These are phyloP conservation scores for Pantelozetes paolii DNA, from an alignment of 2,888 invertebrate genomes.

Conservation along the genomic window DNA sequence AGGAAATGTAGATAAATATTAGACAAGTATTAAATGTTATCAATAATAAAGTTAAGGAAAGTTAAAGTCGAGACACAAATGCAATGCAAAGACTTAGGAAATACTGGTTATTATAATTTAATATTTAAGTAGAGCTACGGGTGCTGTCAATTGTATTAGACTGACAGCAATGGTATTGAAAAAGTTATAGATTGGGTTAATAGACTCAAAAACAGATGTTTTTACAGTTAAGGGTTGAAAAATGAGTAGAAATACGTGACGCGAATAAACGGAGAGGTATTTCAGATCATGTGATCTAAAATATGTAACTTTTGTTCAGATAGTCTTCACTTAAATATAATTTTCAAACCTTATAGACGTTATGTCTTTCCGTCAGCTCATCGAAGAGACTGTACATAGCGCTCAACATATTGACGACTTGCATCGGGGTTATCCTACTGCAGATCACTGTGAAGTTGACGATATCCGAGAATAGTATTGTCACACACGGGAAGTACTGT, in stretches of 20 bases:
- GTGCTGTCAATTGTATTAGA: neutral
- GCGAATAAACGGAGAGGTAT: neutral
- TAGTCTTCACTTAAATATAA: neutral
- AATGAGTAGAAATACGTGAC: too few relatives aligned
- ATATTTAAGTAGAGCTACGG: too few relatives aligned
- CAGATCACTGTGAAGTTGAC: conserved; percentile 97
- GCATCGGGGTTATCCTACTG: conserved; percentile 90
- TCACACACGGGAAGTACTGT: conserved; percentile 93
- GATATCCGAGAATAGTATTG: conserved; percentile 94
- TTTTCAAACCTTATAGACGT: conserved; percentile 78
- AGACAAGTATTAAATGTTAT: too few relatives aligned
- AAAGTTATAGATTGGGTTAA: neutral
- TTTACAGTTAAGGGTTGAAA: too few relatives aligned
- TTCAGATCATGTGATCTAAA: neutral
- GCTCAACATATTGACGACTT: conserved; percentile 95
- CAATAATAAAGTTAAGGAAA: too few relatives aligned
- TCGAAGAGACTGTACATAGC: conserved; percentile 96
- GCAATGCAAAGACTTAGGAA: too few relatives aligned
- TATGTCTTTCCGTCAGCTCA: conserved; percentile 81
- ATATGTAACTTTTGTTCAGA: neutral
- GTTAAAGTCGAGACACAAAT: too few relatives aligned
- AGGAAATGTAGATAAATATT: too few relatives aligned
- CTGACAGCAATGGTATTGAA: neutral
- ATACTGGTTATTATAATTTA: too few relatives aligned
- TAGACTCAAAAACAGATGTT: too few relatives aligned